Conservation (phyloP, 2,113 vertebrate genomes). For the Columbina picui region DNA sequence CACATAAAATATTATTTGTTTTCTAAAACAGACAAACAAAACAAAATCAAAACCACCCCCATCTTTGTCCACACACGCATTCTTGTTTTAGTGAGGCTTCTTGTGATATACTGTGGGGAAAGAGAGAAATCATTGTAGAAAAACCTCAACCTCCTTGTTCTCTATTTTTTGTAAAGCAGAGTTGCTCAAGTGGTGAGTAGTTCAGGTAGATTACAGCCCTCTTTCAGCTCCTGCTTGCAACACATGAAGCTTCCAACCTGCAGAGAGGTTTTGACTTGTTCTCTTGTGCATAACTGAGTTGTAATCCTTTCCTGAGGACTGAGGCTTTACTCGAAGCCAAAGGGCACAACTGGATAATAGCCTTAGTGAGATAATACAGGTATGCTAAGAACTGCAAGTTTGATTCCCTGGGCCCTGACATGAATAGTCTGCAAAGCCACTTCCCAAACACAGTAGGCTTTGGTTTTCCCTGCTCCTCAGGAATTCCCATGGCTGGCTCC, state of each 20-base stretch:
- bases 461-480: neutral
- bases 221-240: constrained; percentile 30
- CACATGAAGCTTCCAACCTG: neutral
- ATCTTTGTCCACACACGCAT: neutral
- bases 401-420: neutral
- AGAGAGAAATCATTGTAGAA: neutral
- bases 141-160: neutral
- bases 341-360: neutral
- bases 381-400: neutral
- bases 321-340: neutral
- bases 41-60: neutral
- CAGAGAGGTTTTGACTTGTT: neutral
- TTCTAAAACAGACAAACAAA: neutral
- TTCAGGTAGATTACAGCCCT: constrained; percentile 36
- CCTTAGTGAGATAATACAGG: neutral
- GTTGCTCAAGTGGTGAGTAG: constrained; percentile 46
- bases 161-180: neutral
- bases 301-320: neutral
- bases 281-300: neutral
- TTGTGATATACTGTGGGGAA: neutral
- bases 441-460: neutral
- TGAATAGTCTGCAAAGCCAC: neutral
- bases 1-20: neutral
- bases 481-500: neutral
- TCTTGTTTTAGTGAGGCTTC: neutral